These are phyloP conservation scores for Zosterops japonicus DNA, from an alignment of 2,113 vertebrate genomes.

Conservation along the genomic window DNA sequence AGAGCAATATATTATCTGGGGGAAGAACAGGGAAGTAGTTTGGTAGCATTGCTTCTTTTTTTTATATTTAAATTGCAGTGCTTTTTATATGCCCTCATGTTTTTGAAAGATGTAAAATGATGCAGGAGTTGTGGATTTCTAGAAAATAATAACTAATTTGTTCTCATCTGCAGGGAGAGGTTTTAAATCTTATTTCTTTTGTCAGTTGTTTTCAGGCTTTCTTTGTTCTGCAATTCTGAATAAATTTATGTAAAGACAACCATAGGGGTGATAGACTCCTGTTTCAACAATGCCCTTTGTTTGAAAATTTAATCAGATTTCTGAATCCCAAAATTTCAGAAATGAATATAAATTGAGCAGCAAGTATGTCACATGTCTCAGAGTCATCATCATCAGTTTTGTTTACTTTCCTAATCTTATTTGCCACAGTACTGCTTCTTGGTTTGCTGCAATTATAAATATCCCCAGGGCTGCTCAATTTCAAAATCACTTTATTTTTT, in stretches of 20 bases:
- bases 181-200: neutral
- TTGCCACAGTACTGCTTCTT: neutral
- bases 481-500: neutral
- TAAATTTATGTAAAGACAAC: neutral
- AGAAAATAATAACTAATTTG: neutral
- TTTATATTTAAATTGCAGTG: neutral
- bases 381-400: neutral
- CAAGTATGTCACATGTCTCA: neutral
- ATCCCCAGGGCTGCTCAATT: neutral
- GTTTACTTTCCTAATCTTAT: neutral
- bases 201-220: neutral
- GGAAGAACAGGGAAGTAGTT: neutral
- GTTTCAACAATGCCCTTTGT: neutral
- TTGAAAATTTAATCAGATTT: neutral
- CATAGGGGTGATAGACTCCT: fast-evolving
- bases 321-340: neutral
- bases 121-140: neutral
- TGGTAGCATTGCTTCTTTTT: neutral
- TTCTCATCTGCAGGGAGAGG: neutral
- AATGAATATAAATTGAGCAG: neutral
- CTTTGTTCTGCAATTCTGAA: neutral
- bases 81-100: neutral
- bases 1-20: neutral
- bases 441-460: neutral
- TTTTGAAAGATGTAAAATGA: neutral